Evolutionary conservation across 2,113 vertebrate species (phyloP).

Genomic region (Elanus axillaris): DNA sequence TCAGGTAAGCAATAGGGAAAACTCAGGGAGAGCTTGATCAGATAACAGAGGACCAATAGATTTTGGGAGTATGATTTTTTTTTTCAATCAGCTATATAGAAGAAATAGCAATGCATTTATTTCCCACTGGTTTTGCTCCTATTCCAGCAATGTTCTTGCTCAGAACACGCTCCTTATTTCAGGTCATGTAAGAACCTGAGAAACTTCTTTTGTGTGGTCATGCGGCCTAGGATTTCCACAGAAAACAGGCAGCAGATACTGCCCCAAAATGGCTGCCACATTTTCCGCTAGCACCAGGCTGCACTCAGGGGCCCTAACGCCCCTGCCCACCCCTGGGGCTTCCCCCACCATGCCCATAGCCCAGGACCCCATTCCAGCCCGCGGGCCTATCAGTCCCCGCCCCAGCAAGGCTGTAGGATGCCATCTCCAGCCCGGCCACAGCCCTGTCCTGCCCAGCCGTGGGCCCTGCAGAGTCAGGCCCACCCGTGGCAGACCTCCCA

Average conservation of each 20-base stretch:
- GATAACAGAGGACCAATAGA: background rate
- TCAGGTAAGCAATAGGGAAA: background rate
- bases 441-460: background rate
- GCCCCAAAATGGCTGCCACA: accelerated
- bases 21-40: background rate
- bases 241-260: accelerated
- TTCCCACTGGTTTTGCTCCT: background rate
- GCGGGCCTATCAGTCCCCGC: accelerated
- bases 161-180: background rate
- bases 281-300: background rate
- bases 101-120: background rate
- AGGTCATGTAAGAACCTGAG: background rate
- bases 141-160: accelerated
- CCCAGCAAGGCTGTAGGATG: accelerated
- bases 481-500: accelerated
- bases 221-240: background rate
- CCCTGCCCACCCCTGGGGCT: background rate
- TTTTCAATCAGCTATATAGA: background rate
- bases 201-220: background rate
- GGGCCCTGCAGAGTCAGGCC: background rate
- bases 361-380: background rate
- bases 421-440: background rate
- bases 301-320: accelerated
- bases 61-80: background rate
- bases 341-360: accelerated